phyloP scores from a whole-genome alignment of 2,888 invertebrate species.

The Ophonus ardosiacus region DNA sequence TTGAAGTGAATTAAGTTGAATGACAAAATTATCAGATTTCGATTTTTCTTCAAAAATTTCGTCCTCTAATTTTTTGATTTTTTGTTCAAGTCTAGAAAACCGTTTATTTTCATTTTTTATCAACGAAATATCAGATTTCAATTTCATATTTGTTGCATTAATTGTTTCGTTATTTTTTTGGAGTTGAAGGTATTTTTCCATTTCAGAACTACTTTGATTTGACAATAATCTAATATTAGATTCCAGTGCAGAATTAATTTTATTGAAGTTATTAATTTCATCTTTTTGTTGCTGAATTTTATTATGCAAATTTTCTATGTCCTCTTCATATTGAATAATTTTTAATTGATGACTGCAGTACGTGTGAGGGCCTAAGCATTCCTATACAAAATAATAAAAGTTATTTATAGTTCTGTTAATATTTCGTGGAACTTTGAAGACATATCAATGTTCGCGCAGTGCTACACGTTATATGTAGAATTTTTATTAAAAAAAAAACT shows the following conservation, averaged over 20 bases:
- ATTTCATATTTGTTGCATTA: not conserved
- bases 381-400: constrained; percentile 12
- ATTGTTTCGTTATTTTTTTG: constrained; percentile 9
- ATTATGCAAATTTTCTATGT: not conserved
- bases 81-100: constrained; percentile 4
- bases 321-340: constrained; percentile 28
- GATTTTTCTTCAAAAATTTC: constrained; percentile 37
- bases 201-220: not conserved
- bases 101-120: constrained; percentile 36
- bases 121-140: constrained; percentile 16
- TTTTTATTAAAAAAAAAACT: not conserved
- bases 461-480: too few relatives aligned
- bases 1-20: constrained; percentile 4
- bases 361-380: constrained; percentile 11
- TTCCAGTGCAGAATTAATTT: not conserved
- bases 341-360: constrained; percentile 22
- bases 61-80: constrained; percentile 23
- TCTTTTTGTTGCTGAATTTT: not conserved
- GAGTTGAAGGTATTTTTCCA: not conserved
- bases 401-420: not conserved
- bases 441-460: too few relatives aligned
- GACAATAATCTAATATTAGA: not conserved
- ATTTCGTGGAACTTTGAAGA: too few relatives aligned
- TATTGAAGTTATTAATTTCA: not conserved
- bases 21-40: not conserved